These are phyloP conservation scores for Apodemia mormo DNA, from an alignment of 2,888 invertebrate genomes.

Conservation along the genomic window DNA sequence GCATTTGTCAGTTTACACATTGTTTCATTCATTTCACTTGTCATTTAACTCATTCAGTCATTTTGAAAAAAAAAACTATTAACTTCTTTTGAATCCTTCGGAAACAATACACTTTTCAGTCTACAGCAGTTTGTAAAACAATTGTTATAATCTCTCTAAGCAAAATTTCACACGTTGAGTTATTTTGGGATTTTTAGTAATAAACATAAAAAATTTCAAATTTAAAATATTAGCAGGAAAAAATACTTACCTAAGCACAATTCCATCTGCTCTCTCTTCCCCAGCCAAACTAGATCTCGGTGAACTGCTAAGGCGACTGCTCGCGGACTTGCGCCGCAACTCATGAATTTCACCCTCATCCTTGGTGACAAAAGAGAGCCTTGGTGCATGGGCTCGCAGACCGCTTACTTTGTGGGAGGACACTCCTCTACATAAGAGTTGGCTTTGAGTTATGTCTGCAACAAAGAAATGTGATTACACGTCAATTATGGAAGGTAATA, in stretches of 20 bases:
- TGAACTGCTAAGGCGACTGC: slow-evolving; percentile 70
- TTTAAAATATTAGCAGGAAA: background rate
- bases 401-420: slow-evolving; percentile 70
- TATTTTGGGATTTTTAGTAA: too few species aligned
- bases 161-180: too few species aligned
- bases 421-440: slow-evolving; percentile 69
- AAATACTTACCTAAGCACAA: slow-evolving; percentile 81
- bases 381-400: slow-evolving; percentile 67
- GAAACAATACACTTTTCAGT: too few species aligned
- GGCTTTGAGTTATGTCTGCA: slow-evolving; percentile 60
- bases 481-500: too few species aligned
- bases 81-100: too few species aligned
- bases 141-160: too few species aligned
- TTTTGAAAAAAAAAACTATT: too few species aligned
- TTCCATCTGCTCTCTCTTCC: slow-evolving; percentile 77
- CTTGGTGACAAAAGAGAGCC: slow-evolving; percentile 70
- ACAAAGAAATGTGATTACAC: background rate
- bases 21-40: too few species aligned
- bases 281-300: slow-evolving; percentile 74
- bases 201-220: too few species aligned
- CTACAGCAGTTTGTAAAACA: too few species aligned
- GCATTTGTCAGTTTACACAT: too few species aligned
- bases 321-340: slow-evolving; percentile 68
- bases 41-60: too few species aligned
- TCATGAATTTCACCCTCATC: slow-evolving; percentile 65